These are phyloP conservation scores for Corynorhinus townsendii DNA, from an alignment of 2,113 vertebrate genomes.

Conservation along the genomic window DNA sequence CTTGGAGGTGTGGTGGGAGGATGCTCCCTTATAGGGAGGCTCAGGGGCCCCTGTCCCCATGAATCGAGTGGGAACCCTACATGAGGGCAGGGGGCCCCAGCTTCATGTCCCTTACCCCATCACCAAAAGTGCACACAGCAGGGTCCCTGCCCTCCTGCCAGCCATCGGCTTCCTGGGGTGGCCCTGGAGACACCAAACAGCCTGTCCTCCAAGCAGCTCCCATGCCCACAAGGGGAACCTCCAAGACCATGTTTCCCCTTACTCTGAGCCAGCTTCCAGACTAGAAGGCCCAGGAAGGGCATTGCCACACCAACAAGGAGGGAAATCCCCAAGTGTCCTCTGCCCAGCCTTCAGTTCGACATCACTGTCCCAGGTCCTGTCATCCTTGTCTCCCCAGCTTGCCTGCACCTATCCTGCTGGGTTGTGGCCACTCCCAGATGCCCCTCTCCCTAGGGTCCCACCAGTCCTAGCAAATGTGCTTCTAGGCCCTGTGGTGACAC, in stretches of 20 bases:
- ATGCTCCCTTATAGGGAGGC: background rate
- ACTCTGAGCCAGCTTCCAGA: background rate
- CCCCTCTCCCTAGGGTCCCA: background rate
- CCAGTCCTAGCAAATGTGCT: background rate
- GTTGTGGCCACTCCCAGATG: background rate
- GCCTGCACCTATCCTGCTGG: too few relatives aligned
- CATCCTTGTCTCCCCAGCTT: background rate
- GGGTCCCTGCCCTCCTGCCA: background rate
- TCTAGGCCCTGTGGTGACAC: background rate
- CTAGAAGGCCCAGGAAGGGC: background rate
- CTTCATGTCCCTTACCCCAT: too few relatives aligned
- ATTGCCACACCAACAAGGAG: background rate
- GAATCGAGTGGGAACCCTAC: background rate
- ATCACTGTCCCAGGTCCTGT: background rate
- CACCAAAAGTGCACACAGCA: background rate
- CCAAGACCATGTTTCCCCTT: background rate
- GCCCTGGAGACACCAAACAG: background rate
- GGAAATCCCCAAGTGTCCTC: background rate
- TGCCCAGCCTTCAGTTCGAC: background rate
- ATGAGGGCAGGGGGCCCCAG: background rate
- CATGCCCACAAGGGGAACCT: background rate
- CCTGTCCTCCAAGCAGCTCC: background rate
- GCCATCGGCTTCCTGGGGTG: background rate
- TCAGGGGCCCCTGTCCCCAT: background rate
- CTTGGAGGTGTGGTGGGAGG: too few relatives aligned